Percentiles rank a stretch among this genome's conserved stretches.
These are phyloP conservation scores for Falco punctatus DNA, from an alignment of 2,113 vertebrate genomes.

Conservation along the genomic window DNA sequence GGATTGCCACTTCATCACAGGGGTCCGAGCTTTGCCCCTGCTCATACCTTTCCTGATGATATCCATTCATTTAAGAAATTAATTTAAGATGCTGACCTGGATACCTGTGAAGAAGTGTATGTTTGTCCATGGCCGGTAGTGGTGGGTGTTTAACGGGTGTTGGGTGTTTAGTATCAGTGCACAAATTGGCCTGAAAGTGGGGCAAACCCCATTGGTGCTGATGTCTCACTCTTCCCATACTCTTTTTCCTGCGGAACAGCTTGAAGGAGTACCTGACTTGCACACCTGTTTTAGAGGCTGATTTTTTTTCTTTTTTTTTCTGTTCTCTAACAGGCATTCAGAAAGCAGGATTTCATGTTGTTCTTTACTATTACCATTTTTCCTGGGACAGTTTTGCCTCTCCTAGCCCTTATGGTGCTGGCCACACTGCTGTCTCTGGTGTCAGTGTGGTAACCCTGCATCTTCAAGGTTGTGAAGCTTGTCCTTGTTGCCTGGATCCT, in stretches of 20 bases:
- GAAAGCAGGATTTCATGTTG: not conserved
- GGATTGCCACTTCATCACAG: not conserved
- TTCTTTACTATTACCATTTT: not conserved
- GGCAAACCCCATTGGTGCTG: not conserved
- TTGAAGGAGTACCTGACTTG: not conserved
- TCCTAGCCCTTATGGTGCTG: not conserved
- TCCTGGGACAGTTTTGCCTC: not conserved
- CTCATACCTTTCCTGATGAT: not conserved
- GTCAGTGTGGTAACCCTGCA: not conserved
- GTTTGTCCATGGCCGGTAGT: not conserved
- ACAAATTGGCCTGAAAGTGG: not conserved
- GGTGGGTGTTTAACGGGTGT: not conserved
- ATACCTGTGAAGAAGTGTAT: not conserved
- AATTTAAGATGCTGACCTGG: no score
- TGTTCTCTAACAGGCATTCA: not conserved
- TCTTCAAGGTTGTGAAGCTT: not conserved
- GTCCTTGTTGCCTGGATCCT: not conserved
- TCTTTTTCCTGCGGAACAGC: not conserved
- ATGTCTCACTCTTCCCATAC: not conserved
- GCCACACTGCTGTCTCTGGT: not conserved
- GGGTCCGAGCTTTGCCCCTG: not conserved
- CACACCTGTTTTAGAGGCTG: rapidly evolving
- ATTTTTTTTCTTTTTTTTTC: not conserved
- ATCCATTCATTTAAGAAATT: not conserved
- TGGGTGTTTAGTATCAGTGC: not conserved